phyloP scores from a whole-genome alignment of 1,140 invertebrate species.

The Papilio aristodemus region DNA sequence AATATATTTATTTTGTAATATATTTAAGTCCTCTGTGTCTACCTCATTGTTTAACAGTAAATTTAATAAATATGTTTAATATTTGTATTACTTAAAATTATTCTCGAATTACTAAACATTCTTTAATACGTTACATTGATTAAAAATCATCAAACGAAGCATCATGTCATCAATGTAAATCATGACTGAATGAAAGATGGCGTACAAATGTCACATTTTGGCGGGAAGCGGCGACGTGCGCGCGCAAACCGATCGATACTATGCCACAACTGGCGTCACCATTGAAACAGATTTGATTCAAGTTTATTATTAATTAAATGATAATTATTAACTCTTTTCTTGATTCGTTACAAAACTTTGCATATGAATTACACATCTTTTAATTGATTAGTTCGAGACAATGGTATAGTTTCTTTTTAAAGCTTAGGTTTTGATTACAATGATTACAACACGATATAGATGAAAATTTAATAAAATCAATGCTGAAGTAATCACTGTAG shows the following conservation, averaged over 20 bases:
- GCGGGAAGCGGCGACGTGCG: conserved; percentile 54
- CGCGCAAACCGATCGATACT: conserved; percentile 41
- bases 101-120: too few relatives aligned
- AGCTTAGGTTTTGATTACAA: too few relatives aligned
- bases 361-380: not conserved
- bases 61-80: too few relatives aligned
- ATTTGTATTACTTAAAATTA: too few relatives aligned
- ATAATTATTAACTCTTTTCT: not conserved
- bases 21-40: too few relatives aligned
- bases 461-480: too few relatives aligned
- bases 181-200: not conserved
- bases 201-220: conserved; percentile 45
- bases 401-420: too few relatives aligned
- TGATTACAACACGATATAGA: too few relatives aligned
- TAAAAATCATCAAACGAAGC: not conserved
- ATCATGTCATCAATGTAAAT: not conserved
- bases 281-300: conserved; percentile 18
- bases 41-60: too few relatives aligned
- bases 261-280: not conserved
- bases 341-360: not conserved
- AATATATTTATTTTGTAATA: too few relatives aligned
- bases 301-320: conserved; percentile 10
- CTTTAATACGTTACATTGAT: too few relatives aligned
- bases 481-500: not conserved
- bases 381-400: too few relatives aligned